Percentiles rank a stretch among this genome's conserved stretches.
These are phyloP conservation scores for Pituophis catenifer DNA, from an alignment of 2,113 vertebrate species.

Conservation along the genomic window DNA sequence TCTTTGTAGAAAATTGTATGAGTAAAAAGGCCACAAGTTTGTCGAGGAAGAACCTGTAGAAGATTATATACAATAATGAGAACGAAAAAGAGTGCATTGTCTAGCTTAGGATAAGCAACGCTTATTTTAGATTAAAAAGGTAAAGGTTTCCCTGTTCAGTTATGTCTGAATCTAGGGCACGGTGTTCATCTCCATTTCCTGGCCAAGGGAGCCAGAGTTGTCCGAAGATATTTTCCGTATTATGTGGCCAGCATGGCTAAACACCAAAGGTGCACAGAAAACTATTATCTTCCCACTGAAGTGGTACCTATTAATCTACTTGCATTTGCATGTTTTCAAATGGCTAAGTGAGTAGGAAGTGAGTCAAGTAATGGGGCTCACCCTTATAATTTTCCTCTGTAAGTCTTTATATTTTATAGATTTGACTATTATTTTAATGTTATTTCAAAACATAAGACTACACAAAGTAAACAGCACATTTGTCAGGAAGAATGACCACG, in stretches of 20 bases:
- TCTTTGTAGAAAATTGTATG: constrained; percentile 99
- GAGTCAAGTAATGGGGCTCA: no score
- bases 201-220: not conserved
- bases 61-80: constrained; percentile 16
- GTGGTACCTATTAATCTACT: not conserved
- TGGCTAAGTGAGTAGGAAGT: not conserved
- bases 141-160: no score
- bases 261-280: not conserved
- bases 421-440: not conserved
- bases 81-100: no score
- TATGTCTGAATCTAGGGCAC: not conserved
- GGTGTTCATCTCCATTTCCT: not conserved
- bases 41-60: constrained; percentile 91
- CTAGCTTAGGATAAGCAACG: not conserved
- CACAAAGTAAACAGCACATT: not conserved
- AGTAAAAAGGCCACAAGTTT: constrained; percentile 96
- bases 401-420: not conserved
- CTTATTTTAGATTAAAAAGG: not conserved
- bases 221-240: not conserved
- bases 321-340: not conserved
- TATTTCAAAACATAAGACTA: not conserved
- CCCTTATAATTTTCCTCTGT: not conserved
- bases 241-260: not conserved
- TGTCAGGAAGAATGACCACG: not conserved
- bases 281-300: not conserved